Evolutionary conservation across 2,888 invertebrate genomes (phyloP), one percentile per base, ranked within the genome.

Genomic region (Netelia inedita): DNA sequence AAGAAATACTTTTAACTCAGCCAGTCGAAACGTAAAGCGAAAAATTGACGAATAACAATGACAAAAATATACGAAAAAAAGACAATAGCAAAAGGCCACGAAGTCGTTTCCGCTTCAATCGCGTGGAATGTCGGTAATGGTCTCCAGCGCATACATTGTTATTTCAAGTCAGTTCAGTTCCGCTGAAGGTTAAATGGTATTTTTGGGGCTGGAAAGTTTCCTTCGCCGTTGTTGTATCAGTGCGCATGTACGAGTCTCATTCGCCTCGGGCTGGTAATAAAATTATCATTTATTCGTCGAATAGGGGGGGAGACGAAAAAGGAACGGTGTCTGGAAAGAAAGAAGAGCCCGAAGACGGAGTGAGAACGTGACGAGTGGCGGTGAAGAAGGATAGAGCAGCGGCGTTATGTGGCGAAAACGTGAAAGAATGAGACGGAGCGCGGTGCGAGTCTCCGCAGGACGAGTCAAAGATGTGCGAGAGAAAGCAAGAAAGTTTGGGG

Each of bases 201-300:
- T 90, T 90, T 90, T 83, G 86, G 86, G 86, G 57, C 87, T 87
- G 88, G 88, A 88, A 86, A 89, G 89, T 88, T 89, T 84, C 85
- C 63, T 19, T 19, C 57, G 0, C 57, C 57, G 10, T 57, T 16
- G 21, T 57, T 57, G 9, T 35, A 35, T 35, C 35, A 35, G 35
- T 57, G 57, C 57, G 46, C 14, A 14, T 46, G 14, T 80, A 86
- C 69, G 61, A 53, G 43, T 79, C 85, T 88, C 85, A 86, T 86
- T 88, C 83, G 90, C 90, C 88, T 88, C 87, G 86, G 88, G 88
- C 88, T 84, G 88, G 89, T 89, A 90, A 91, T 91, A 91, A 91
- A 91, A 91, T 91, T 91, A 91, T 90, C 90, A 91, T 91, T 90
- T 91, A 91, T 91, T 90, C 89, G 90, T 87, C 86, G 88, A 85